Evolutionary conservation across 1,140 invertebrate species (phyloP).

Genomic region (Campoletis sonorensis): DNA sequence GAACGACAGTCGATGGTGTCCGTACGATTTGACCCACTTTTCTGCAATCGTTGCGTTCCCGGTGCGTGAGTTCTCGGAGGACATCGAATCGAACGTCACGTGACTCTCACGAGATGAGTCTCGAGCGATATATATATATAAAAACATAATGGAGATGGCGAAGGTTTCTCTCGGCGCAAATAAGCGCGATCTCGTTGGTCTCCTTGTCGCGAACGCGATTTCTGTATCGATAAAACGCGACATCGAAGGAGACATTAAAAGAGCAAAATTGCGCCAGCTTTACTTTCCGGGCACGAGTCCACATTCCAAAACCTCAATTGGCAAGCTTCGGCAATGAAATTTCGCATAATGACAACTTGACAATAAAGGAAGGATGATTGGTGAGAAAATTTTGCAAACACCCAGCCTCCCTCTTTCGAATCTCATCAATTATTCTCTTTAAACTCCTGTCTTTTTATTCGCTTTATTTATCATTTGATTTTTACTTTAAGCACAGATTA

Average conservation of each 20-base stretch:
- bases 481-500: constrained; percentile 1
- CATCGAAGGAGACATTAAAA: too few species aligned
- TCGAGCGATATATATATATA: constrained; percentile 2
- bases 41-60: constrained; percentile 35
- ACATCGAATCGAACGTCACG: constrained; percentile 33
- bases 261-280: too few species aligned
- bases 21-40: constrained; percentile 35
- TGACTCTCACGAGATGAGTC: constrained; percentile 1
- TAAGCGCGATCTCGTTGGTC: neutral
- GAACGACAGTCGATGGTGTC: constrained; percentile 2
- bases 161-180: constrained; percentile 23
- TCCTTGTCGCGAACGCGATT: neutral
- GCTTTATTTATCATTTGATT: constrained; percentile 5
- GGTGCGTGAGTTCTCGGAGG: constrained; percentile 26
- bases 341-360: too few species aligned
- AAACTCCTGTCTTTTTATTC: neutral
- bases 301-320: too few species aligned
- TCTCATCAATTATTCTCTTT: neutral
- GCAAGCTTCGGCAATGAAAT: too few species aligned
- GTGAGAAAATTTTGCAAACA: too few species aligned
- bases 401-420: too few species aligned
- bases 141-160: constrained; percentile 34
- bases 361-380: too few species aligned
- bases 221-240: neutral
- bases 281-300: too few species aligned